Base-by-base conservation (phyloP, 2,888 invertebrate genomes). In the Amblyjoppa fuscipennis region DNA sequence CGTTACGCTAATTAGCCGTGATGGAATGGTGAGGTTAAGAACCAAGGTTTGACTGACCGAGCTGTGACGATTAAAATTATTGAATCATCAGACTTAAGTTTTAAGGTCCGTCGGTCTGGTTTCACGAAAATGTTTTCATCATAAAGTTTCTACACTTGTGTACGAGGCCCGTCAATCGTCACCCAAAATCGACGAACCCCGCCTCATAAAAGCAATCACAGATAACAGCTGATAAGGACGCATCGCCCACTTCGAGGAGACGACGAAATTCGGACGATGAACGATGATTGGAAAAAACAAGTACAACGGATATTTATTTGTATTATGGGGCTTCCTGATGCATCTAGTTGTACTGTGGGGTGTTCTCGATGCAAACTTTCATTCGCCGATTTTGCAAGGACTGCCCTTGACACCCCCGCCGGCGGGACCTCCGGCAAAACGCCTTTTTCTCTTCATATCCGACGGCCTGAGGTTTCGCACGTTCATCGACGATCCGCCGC, bases 401-500 rank as follows among this genome's bases (percentile, higher is more conserved):
- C 84, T 94, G 51, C 87, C 91, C 20, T 64, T 87, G 11, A 89
- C 93, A 71, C 85, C 90, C 70, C 87, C 92, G 85, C 90, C 91
- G 7, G 82, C 83, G 11, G 87, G 87, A 16, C 88, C 93, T 9
- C 94, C 94, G 0, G 93, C 94, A 2, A 93, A 93, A 81, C 90
- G 99, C 81, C 94, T 99, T 7, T 97, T 99, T 16, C 95, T 99
- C 0, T 96, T 99, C 92, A 96, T 99, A 5, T 97, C 98, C 9
- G 99, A 99, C 95, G 99, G 99, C 0, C 95, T 99, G 81, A 95
- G 99, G 88, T 98, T 98, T 41, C 97, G 98, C 92, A 97, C 97
- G 2, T 97, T 96, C 91, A 95, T 95, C 85, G 94, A 95, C 71
- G 94, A 95, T 31, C 95, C 95, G 28, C 96, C 96, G 90, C 96